Base-by-base conservation (phyloP, 1,140 invertebrate genomes). In the Diorhabda sublineata region DNA sequence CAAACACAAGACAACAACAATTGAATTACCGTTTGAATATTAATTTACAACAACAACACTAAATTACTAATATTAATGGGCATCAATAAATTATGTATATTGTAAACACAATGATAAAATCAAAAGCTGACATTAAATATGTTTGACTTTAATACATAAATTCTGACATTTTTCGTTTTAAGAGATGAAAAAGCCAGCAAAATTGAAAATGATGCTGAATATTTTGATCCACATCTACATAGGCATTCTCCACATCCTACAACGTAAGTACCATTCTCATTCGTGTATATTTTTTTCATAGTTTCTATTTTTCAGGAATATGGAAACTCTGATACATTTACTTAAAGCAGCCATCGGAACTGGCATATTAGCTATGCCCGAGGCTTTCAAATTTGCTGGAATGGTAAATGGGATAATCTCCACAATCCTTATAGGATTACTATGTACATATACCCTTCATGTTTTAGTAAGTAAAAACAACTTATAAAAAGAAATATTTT, bases 361-460 rank as follows among this genome's bases (percentile, higher is more conserved):
- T 2, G 91, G 91, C 4, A 89, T 92, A 67, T 79, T 92, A 68
- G 91, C 91, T 5, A 91, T 92, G 87, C 90, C 91, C 44, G 83
- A 87, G 74, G 90, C 90, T 11, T 88, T 92, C 72, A 85, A 85
- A 66, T 85, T 91, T 75, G 83, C 89, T 4, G 91, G 91, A n/a
- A 83, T 90, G 71, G 79, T 85, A 61, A 87, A 88, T 69, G 88
- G 88, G 5, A 75, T 84, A 4, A 77, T 88, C 2, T 86, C 85
- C 3, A 86, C 88, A 0, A 74, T 88, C 6, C 70, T 89, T 3
- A 87, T 91, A 70, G 89, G 88, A 8, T 73, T 87, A 7, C 80
- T 90, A 26, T 89, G 88, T 79, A 88, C 89, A 63, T 90, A 90
- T 79, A 90, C 89, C 76, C 87, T 91, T 78, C 87, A 90, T 80